Conservation (phyloP, 2,888 invertebrate species). For the Ptychoptera contaminata region DNA sequence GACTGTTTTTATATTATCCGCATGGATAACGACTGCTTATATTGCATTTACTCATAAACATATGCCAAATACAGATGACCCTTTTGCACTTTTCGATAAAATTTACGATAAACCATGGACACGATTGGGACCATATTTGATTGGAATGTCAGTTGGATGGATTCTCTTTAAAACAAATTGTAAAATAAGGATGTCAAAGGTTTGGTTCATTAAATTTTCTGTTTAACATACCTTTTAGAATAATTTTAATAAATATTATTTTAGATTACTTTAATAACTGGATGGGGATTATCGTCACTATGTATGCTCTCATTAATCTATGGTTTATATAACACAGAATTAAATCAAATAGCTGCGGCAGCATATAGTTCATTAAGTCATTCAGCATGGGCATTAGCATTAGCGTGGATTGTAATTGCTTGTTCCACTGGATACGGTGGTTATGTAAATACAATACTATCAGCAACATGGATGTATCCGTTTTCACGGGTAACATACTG, state of each 20-base stretch:
- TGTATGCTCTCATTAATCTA: constrained; percentile 60
- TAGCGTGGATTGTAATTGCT: constrained; percentile 72
- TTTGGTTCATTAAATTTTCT: constrained; percentile 17
- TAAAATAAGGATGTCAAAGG: constrained; percentile 56
- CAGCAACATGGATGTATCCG: constrained; percentile 64
- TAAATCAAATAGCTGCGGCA: constrained; percentile 53
- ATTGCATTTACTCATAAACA: constrained; percentile 66
- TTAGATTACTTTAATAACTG: constrained; percentile 46
- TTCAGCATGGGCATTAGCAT: constrained; percentile 64
- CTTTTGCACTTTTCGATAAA: constrained; percentile 70
- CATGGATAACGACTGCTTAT: constrained; percentile 64
- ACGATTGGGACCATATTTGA: constrained; percentile 64
- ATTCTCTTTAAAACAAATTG: constrained; percentile 67
- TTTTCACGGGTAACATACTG: constrained; percentile 78
- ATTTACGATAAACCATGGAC: constrained; percentile 87
- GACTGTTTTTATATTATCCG: constrained; percentile 50
- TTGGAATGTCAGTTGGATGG: constrained; percentile 75
- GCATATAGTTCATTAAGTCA: constrained; percentile 69
- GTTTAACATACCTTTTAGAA: neutral
- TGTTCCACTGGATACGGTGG: constrained; percentile 76
- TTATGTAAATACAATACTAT: constrained; percentile 54
- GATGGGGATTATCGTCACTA: constrained; percentile 52
- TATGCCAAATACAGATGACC: constrained; percentile 63
- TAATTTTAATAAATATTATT: constrained; percentile 13
- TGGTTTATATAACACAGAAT: constrained; percentile 56